A percentile compares a stretch with the other conserved stretches of the same genome.
Conservation (phyloP, 2,113 vertebrate genomes). For the Sapayoa aenigma region DNA sequence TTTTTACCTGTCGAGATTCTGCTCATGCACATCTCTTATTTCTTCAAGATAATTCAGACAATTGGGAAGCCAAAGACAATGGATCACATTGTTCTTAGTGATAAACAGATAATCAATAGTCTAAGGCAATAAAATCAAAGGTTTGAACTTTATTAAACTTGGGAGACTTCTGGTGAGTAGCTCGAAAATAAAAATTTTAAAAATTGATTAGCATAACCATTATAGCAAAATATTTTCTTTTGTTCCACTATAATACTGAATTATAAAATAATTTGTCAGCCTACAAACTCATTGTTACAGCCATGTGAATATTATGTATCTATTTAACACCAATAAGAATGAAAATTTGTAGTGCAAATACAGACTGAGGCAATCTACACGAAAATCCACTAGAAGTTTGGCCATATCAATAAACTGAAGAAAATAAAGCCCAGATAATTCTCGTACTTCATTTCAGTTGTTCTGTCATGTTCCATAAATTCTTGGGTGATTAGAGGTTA, state of each 20-base stretch:
- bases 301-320: constrained; percentile 14
- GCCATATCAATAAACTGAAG: not conserved
- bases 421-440: not conserved
- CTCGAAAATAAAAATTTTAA: constrained; percentile 64
- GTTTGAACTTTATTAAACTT: constrained; percentile 78
- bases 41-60: constrained; percentile 68
- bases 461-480: not conserved
- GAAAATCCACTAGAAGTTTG: not conserved
- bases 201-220: constrained; percentile 68
- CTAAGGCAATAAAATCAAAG: constrained; percentile 75
- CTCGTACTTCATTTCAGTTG: not conserved
- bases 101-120: constrained; percentile 77
- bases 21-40: constrained; percentile 49
- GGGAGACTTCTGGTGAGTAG: constrained; percentile 52
- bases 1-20: constrained; percentile 26
- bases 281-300: constrained; percentile 15
- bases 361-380: not conserved
- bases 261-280: constrained; percentile 28
- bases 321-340: constrained; percentile 7
- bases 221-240: constrained; percentile 53
- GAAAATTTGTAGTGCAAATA: constrained; percentile 30
- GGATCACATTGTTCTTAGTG: constrained; percentile 56
- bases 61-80: constrained; percentile 55
- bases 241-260: not conserved
- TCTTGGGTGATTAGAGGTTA: not conserved